These are phyloP conservation scores for Agrotis ipsilon DNA, from an alignment of 2,888 invertebrate genomes.

Conservation along the genomic window DNA sequence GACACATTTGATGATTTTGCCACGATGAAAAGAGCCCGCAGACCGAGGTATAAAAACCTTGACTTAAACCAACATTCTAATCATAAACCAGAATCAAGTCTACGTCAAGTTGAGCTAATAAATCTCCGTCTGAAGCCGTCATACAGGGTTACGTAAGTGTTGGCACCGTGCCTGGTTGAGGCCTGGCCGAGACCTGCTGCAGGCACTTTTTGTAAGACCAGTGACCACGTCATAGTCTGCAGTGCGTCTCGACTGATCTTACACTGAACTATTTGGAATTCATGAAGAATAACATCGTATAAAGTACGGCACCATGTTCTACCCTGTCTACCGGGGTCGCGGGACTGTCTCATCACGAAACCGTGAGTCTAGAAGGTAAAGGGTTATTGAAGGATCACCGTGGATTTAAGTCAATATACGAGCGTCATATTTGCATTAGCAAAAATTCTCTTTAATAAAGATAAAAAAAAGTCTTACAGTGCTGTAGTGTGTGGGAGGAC, in stretches of 20 bases:
- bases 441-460: no score
- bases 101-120: slow-evolving; percentile 15
- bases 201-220: slow-evolving; percentile 17
- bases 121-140: slow-evolving; percentile 20
- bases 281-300: no score
- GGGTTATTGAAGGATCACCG: no score
- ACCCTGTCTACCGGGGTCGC: no score
- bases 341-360: no score
- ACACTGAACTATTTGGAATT: not conserved
- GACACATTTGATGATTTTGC: no score
- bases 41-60: not conserved
- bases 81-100: not conserved
- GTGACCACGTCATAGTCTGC: slow-evolving; percentile 21
- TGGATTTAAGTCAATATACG: no score
- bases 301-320: no score
- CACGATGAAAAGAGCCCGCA: not conserved
- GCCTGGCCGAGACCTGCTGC: not conserved
- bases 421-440: no score
- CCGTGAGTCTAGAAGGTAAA: no score
- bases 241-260: slow-evolving; percentile 13
- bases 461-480: no score
- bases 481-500: no score
- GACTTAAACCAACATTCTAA: not conserved
- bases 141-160: slow-evolving; percentile 13
- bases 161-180: slow-evolving; percentile 19